Conservation (phyloP, 2,888 invertebrate genomes). For the Tipula vernalis region DNA sequence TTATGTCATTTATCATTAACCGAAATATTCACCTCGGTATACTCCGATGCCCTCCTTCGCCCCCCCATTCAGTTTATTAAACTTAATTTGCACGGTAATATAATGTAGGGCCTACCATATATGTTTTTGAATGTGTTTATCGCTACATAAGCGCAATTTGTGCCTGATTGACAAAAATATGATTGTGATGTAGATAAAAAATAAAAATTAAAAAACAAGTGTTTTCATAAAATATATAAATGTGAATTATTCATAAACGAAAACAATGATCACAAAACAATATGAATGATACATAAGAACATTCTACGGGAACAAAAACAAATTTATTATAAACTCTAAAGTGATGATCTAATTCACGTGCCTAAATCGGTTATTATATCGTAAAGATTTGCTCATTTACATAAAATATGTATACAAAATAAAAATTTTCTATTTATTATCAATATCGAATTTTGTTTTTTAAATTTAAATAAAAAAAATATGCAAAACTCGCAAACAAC, state of each 20-base stretch:
- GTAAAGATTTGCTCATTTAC: not conserved
- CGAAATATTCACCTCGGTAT: not conserved
- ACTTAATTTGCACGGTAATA: not conserved
- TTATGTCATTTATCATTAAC: not conserved
- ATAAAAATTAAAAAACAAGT: not conserved
- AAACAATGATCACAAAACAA: not conserved
- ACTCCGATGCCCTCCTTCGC: too few relatives aligned
- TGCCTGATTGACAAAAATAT: not conserved
- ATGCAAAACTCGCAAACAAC: not conserved
- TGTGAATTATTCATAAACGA: not conserved
- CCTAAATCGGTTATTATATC: not conserved
- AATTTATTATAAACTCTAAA: not conserved
- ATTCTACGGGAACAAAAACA: not conserved
- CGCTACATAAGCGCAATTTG: not conserved
- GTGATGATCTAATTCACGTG: not conserved
- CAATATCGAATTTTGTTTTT: too few relatives aligned
- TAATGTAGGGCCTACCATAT: not conserved
- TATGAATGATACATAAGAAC: not conserved
- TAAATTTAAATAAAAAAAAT: not conserved
- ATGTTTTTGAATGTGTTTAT: not conserved
- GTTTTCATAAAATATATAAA: not conserved
- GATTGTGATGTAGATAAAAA: not conserved
- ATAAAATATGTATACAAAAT: not conserved
- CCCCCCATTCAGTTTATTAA: not conserved
- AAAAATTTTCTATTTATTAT: not conserved